These are phyloP conservation scores for Bombyx mandarina DNA, from an alignment of 1,140 invertebrate species.

Conservation along the genomic window DNA sequence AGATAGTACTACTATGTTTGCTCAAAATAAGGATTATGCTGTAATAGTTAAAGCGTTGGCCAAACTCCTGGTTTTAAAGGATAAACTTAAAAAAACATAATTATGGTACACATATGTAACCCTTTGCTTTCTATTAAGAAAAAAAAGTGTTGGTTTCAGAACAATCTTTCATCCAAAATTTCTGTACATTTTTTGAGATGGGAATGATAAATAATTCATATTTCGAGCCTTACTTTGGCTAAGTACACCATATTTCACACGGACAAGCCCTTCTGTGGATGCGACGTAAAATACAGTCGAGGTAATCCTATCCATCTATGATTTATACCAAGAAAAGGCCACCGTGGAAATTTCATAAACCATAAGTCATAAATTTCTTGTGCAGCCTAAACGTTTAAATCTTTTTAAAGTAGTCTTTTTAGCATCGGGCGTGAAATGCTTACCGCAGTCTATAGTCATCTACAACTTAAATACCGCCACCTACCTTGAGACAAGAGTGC, in stretches of 20 bases:
- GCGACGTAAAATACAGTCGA: constrained; percentile 60
- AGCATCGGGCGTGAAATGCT: too few species aligned
- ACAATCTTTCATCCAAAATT: constrained; percentile 1
- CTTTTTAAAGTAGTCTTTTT: too few species aligned
- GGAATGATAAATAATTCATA: constrained; percentile 59
- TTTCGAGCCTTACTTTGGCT: constrained; percentile 52
- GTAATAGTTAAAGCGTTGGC: too few species aligned
- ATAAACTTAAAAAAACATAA: too few species aligned
- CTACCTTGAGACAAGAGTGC: too few species aligned
- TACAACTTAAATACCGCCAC: too few species aligned
- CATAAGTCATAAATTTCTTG: constrained; percentile 13
- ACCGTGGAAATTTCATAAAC: constrained; percentile 50
- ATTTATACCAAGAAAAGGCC: constrained; percentile 55
- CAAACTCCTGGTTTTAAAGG: too few species aligned
- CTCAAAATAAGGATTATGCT: too few species aligned
- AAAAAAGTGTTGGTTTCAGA: not conserved
- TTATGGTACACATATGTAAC: too few species aligned
- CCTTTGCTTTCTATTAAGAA: too few species aligned
- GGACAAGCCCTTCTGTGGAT: constrained; percentile 39
- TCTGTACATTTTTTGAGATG: constrained; percentile 35
- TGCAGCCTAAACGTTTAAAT: too few species aligned
- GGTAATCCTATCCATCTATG: constrained; percentile 62
- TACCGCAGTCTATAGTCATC: too few species aligned
- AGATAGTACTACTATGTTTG: not conserved
- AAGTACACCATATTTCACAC: constrained; percentile 61